Evolutionary conservation across 2,888 invertebrate species (phyloP), one percentile per base, ranked within the genome.

Genomic region (Strigamia transsilvanica): DNA sequence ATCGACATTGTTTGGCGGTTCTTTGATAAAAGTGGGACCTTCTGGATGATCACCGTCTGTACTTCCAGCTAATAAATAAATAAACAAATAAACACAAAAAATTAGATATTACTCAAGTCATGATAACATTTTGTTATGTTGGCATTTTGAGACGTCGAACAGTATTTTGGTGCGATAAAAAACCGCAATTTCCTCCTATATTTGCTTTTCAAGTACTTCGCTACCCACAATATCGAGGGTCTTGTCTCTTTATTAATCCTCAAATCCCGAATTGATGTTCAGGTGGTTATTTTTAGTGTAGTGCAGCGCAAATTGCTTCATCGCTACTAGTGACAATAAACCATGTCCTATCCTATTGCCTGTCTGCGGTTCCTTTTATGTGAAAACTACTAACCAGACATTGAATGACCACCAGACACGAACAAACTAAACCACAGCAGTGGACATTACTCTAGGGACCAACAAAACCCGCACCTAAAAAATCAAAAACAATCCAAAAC

Each of bases 11-110:
- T 66, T 66, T 23, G 81, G 81, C 15, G 81, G 81, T 42, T 81
- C 81, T 61, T 81, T 81, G 38, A 81, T 42, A 38, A 81, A 81
- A n/a, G 27, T 32, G 18, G 81, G 81, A 27, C 81, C 81, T 42
- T 81, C 61, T 80, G 46, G 32, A 51, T 80, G 42, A 51, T 51
- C 80, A 21, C 46, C 23, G 21, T 32, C 46, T 15, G 51, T 32
- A 23, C 41, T 32, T 42, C 51, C 51, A 42, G 42, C 80, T 80
- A 21, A 9, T 21, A 21, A 80, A 23, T 12, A 32, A 27, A 51
- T 2, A 80, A 42, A 27, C 18, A 13, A 80, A 80, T 23, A 12
- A 5, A n/a, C 10, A n/a, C 18, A 27, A 27, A 23, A 6, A 73
- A 13, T 23, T 73, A 32, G 21, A 21, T 5, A 15, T 73, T 15